These are phyloP conservation scores for Ferdinandea cuprea DNA, from an alignment of 2,888 invertebrate species.

Conservation along the genomic window DNA sequence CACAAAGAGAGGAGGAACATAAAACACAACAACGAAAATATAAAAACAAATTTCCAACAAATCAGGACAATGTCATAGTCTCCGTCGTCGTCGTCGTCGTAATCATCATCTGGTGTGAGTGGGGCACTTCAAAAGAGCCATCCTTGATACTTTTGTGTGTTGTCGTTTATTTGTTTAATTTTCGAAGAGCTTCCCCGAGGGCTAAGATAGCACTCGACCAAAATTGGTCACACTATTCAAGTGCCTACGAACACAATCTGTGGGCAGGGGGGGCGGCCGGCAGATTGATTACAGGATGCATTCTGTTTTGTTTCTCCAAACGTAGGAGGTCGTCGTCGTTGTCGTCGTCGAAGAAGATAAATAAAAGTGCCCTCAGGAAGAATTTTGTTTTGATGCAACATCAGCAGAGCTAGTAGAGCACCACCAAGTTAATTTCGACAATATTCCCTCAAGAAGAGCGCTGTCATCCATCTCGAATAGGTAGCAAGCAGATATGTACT, in stretches of 20 bases:
- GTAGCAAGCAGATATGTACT: conserved; percentile 15
- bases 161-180: conserved; percentile 69
- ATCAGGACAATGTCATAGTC: conserved; percentile 56
- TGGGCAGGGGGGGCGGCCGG: neutral
- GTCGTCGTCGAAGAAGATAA: neutral
- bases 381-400: neutral
- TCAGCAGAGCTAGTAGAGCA: conserved; percentile 17
- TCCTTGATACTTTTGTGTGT: conserved; percentile 48
- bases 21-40: conserved; percentile 18
- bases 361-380: neutral
- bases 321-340: neutral
- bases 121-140: conserved; percentile 45
- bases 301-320: conserved; percentile 3
- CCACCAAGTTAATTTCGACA: conserved; percentile 41
- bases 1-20: neutral
- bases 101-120: neutral
- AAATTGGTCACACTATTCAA: conserved; percentile 70
- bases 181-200: conserved; percentile 62
- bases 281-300: conserved; percentile 66
- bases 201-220: conserved; percentile 64
- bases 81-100: neutral
- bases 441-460: conserved; percentile 32
- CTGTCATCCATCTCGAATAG: neutral
- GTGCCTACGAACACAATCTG: conserved; percentile 43
- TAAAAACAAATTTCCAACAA: conserved; percentile 64